phyloP scores from a whole-genome alignment of 2,113 vertebrate species.

The Siniperca knerii region DNA sequence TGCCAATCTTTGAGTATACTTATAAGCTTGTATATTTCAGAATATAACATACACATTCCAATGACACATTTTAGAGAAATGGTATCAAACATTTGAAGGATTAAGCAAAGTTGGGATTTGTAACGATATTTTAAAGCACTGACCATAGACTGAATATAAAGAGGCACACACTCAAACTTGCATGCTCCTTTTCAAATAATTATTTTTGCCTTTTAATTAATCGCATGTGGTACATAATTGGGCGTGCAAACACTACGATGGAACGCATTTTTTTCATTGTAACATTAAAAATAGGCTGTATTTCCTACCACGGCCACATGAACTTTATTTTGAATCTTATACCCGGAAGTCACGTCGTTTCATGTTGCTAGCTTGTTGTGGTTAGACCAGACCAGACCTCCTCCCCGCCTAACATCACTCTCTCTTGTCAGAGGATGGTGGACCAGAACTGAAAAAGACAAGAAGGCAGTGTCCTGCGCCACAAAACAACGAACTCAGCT shows the following conservation, averaged over 20 bases:
- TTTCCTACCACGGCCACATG: neutral
- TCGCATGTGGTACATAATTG: neutral
- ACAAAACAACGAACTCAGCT: neutral
- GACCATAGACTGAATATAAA: neutral
- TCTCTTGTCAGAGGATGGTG: neutral
- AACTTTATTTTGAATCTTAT: conserved; percentile 33
- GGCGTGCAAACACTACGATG: neutral
- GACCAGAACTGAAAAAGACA: neutral
- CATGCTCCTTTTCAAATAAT: neutral
- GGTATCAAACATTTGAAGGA: neutral
- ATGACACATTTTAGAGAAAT: neutral
- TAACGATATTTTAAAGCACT: neutral
- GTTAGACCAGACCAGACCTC: no score
- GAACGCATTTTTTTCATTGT: neutral
- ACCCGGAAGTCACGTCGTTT: conserved; percentile 13
- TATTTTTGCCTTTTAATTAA: neutral
- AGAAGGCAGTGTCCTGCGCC: no score
- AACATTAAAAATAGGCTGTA: neutral
- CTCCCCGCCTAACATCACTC: conserved; percentile 23
- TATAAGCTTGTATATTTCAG: neutral
- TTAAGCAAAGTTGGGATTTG: neutral
- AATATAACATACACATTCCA: neutral
- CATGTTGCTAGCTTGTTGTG: neutral
- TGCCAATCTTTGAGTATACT: neutral
- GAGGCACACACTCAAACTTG: neutral